These are phyloP conservation scores for Parnassius glacialis DNA, from an alignment of 2,888 invertebrate genomes.

Conservation along the genomic window DNA sequence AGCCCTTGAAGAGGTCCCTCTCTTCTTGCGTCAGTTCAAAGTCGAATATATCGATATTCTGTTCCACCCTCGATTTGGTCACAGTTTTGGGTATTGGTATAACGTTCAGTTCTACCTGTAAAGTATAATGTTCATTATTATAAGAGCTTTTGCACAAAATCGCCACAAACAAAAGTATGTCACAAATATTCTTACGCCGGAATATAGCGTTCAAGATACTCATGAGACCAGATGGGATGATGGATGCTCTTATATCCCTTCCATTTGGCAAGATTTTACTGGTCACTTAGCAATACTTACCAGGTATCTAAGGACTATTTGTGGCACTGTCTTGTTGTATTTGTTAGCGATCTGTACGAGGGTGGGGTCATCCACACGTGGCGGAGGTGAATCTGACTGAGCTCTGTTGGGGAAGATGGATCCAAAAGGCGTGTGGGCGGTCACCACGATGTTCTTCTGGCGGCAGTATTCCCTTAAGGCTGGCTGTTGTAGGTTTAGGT, in stretches of 20 bases:
- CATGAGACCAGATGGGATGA: too few relatives aligned
- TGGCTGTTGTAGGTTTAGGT: constrained; percentile 87
- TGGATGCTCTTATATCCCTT: too few relatives aligned
- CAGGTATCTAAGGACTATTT: constrained; percentile 83
- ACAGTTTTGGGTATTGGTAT: constrained; percentile 63
- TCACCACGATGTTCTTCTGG: constrained; percentile 82
- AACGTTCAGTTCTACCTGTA: constrained; percentile 61
- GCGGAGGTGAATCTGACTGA: constrained; percentile 67
- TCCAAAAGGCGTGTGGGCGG: constrained; percentile 88
- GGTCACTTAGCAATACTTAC: constrained; percentile 51
- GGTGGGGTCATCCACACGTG: constrained; percentile 76
- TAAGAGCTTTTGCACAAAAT: neutral
- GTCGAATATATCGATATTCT: constrained; percentile 62
- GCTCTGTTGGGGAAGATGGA: constrained; percentile 65
- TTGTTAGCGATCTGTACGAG: constrained; percentile 79
- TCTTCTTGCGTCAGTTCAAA: constrained; percentile 52
- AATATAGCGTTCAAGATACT: too few relatives aligned
- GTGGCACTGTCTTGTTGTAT: constrained; percentile 84
- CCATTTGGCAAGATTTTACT: too few relatives aligned
- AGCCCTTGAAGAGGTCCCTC: constrained; percentile 40
- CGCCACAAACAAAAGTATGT: too few relatives aligned
- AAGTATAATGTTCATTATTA: neutral
- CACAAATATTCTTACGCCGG: too few relatives aligned
- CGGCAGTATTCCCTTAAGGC: constrained; percentile 85
- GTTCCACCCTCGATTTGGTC: constrained; percentile 46